A percentile compares a stretch with the other conserved stretches of the same genome.
Evolutionary conservation across 2,888 invertebrate genomes (phyloP).

Genomic region (Rotaria macrura): DNA sequence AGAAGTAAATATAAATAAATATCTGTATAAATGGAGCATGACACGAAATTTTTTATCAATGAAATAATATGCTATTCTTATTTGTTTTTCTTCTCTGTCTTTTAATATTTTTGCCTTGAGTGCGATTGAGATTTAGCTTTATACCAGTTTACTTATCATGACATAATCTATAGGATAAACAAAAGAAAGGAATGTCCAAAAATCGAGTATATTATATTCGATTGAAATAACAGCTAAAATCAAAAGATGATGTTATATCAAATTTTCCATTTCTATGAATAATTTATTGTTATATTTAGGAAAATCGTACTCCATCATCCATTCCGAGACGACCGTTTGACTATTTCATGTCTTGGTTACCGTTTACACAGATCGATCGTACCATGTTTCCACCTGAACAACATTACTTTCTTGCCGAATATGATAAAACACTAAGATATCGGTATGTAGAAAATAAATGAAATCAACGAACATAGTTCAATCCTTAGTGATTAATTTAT

Average conservation of each 20-base stretch:
- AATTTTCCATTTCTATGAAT: neutral
- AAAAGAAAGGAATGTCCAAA: neutral
- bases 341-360: constrained; percentile 5
- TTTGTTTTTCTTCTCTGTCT: neutral
- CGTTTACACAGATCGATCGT: neutral
- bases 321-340: neutral
- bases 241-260: neutral
- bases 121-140: neutral
- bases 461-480: neutral
- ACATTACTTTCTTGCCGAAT: constrained; percentile 18
- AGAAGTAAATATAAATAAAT: constrained; percentile 59
- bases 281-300: neutral
- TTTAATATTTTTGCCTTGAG: neutral
- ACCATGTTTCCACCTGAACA: neutral
- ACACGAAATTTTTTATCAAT: neutral
- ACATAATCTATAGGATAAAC: neutral
- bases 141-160: neutral
- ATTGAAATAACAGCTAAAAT: neutral
- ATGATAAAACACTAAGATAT: constrained; percentile 17
- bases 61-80: neutral
- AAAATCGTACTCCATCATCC: neutral
- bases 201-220: neutral
- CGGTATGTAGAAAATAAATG: neutral
- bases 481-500: too few species aligned
- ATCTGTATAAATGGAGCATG: neutral